Percentiles rank a stretch among this genome's conserved stretches.
phyloP scores from a whole-genome alignment of 2,888 invertebrate species.

The Dioctria rufipes region DNA sequence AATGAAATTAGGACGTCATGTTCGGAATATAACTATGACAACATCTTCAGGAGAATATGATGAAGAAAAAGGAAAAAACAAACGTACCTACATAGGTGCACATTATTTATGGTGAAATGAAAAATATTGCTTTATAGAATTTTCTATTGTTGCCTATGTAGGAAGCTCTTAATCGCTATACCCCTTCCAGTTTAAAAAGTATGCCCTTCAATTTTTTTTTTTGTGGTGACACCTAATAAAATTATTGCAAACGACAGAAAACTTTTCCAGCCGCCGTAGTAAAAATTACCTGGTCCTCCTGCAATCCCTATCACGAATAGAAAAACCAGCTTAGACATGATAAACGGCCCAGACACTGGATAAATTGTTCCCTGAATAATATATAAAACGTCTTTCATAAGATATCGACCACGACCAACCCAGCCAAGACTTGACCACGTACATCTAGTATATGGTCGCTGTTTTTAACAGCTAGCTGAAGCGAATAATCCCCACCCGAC shows the following conservation, averaged over 20 bases:
- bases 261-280: neutral
- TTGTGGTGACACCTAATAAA: neutral
- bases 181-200: too few relatives aligned
- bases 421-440: neutral
- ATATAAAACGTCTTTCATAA: conserved; percentile 6
- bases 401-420: conserved; percentile 16
- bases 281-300: neutral
- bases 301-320: neutral
- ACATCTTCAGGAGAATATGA: neutral
- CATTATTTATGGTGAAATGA: too few relatives aligned
- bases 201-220: too few relatives aligned
- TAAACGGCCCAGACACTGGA: conserved; percentile 46
- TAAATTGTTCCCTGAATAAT: conserved; percentile 23
- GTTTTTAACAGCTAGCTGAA: neutral
- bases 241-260: neutral
- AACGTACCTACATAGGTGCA: too few relatives aligned
- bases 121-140: too few relatives aligned
- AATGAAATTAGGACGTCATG: neutral
- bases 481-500: neutral
- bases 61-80: neutral
- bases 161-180: too few relatives aligned
- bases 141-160: too few relatives aligned
- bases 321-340: neutral
- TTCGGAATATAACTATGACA: neutral
- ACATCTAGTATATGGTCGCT: neutral